A percentile compares a stretch with the other conserved stretches of the same genome.
These are phyloP conservation scores for Coluber constrictor DNA, from an alignment of 2,797 vertebrate species.

Conservation along the genomic window DNA sequence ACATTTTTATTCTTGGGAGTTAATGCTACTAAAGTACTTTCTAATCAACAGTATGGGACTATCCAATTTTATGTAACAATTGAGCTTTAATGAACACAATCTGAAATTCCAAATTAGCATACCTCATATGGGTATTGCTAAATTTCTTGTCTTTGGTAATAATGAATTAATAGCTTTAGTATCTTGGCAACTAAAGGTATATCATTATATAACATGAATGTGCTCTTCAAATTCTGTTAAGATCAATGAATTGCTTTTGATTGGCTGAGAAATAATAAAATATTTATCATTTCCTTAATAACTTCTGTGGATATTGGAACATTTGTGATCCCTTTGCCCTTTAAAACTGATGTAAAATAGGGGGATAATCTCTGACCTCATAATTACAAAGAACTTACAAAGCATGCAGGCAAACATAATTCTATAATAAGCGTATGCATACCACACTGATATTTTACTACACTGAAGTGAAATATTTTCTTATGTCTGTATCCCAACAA, in stretches of 20 bases:
- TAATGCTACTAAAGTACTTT: constrained; percentile 61
- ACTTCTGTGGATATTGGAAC: not conserved
- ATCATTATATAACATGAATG: constrained; percentile 52
- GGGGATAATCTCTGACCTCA: not conserved
- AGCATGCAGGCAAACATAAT: not conserved
- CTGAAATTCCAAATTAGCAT: constrained; percentile 56
- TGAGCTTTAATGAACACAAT: constrained; percentile 57
- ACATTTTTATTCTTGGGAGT: constrained; percentile 57
- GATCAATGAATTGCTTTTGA: constrained; percentile 53
- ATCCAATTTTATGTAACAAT: constrained; percentile 45
- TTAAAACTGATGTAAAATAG: not conserved
- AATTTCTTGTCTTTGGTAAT: constrained; percentile 43
- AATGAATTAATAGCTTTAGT: constrained; percentile 48
- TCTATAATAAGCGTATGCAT: not conserved
- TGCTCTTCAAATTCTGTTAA: constrained; percentile 53
- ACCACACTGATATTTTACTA: not conserved
- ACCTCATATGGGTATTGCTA: constrained; percentile 32
- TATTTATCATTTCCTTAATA: constrained; percentile 54
- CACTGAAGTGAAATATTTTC: not conserved
- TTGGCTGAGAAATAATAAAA: constrained; percentile 64
- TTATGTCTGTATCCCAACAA: not conserved
- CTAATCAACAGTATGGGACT: constrained; percentile 63
- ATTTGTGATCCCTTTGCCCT: not conserved
- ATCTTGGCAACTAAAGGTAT: constrained; percentile 58
- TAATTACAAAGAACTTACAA: not conserved